Percentiles rank a stretch among this genome's conserved stretches.
phyloP scores from a whole-genome alignment of 2,797 vertebrate genomes.

The Ctenosaura bakeri region DNA sequence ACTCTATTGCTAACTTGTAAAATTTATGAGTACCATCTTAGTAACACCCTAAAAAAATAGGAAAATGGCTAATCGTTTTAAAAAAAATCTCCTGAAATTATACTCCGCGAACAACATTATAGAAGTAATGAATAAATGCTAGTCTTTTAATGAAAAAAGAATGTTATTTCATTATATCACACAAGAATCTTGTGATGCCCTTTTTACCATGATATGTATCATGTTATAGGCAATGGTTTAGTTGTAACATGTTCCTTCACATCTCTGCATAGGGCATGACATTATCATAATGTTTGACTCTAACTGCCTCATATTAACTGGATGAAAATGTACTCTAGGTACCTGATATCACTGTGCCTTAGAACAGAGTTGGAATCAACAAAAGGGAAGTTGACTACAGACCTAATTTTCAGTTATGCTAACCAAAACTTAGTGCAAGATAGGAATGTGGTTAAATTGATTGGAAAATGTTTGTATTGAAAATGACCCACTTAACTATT shows the following conservation, averaged over 20 bases:
- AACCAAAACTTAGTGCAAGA: too few relatives aligned
- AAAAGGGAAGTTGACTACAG: too few relatives aligned
- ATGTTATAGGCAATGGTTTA: too few relatives aligned
- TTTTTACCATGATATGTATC: too few relatives aligned
- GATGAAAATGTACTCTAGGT: not conserved
- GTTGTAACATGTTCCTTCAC: too few relatives aligned
- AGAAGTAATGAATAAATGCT: not conserved
- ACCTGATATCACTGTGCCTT: not conserved
- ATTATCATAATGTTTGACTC: too few relatives aligned
- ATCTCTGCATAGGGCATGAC: not conserved
- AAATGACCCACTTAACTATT: not conserved
- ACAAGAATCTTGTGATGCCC: not conserved
- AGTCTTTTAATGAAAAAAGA: not conserved
- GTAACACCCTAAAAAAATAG: not conserved
- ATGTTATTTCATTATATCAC: not conserved
- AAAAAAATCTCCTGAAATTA: not conserved
- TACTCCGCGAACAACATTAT: too few relatives aligned
- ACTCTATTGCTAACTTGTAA: not conserved
- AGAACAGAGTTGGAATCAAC: not conserved
- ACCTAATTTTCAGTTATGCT: too few relatives aligned
- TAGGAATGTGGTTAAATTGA: not conserved
- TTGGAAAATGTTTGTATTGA: not conserved
- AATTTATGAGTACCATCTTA: too few relatives aligned
- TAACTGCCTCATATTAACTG: not conserved
- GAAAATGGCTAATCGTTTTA: not conserved